A percentile compares a stretch with the other conserved stretches of the same genome.
These are phyloP conservation scores for Tamias sibiricus DNA, from an alignment of 2,113 vertebrate species.

Conservation along the genomic window DNA sequence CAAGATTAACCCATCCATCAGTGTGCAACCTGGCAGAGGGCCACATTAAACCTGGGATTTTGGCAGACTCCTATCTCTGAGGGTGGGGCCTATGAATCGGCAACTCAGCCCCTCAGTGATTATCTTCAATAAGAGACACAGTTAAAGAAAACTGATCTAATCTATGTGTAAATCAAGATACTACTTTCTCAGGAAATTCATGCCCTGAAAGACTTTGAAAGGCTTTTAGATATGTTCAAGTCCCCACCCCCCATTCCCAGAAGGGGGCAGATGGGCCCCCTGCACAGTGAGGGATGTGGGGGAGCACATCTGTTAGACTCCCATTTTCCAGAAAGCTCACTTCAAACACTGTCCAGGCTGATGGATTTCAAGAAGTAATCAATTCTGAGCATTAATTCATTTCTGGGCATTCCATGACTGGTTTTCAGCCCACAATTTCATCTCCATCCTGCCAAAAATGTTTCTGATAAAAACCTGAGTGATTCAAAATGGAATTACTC, in stretches of 20 bases:
- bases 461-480: conserved; percentile 22
- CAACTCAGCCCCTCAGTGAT: background rate
- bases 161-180: background rate
- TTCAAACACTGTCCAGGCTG: conserved; percentile 24
- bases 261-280: background rate
- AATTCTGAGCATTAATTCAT: conserved; percentile 44
- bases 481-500: conserved; percentile 9
- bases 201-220: background rate
- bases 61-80: background rate
- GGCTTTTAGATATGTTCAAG: background rate
- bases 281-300: background rate
- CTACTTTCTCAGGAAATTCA: background rate
- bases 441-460: background rate
- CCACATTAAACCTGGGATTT: too few relatives aligned
- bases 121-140: background rate
- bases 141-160: background rate
- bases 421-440: conserved; percentile 6
- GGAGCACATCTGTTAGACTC: background rate
- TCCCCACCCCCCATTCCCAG: background rate
- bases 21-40: background rate
- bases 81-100: background rate
- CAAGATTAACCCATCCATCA: background rate
- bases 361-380: conserved; percentile 21
- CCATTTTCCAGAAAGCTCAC: background rate
- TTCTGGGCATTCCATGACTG: conserved; percentile 9